Percentiles rank a stretch among this genome's conserved stretches.
These are phyloP conservation scores for Thinocorus orbignyianus DNA, from an alignment of 2,113 vertebrate genomes.

Conservation along the genomic window DNA sequence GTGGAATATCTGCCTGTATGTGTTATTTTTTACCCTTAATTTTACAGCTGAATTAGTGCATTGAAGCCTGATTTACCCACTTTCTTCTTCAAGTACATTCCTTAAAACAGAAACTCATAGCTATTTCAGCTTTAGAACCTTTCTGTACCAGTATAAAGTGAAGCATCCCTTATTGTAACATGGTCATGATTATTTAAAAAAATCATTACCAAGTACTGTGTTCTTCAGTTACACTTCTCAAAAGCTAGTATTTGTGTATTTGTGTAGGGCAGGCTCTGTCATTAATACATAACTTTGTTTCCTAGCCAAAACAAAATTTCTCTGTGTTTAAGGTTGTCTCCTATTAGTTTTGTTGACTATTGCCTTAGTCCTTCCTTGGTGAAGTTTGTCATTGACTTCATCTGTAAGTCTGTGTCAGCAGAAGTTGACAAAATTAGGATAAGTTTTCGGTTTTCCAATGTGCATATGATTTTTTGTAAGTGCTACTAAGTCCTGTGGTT, in stretches of 20 bases:
- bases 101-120: neutral
- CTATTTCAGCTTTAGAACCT: neutral
- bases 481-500: neutral
- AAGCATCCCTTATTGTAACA: neutral
- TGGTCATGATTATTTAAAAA: neutral
- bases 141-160: neutral
- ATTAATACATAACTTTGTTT: neutral
- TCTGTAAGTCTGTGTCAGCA: neutral
- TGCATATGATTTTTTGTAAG: neutral
- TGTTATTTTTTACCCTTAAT: neutral
- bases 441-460: neutral
- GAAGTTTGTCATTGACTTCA: neutral
- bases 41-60: neutral
- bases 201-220: neutral
- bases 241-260: neutral
- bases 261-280: neutral
- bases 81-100: neutral
- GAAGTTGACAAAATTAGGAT: neutral
- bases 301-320: neutral
- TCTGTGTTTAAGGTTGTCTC: neutral
- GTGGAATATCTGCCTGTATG: neutral
- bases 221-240: neutral
- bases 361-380: neutral
- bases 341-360: neutral
- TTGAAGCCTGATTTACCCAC: neutral